These are phyloP conservation scores for Pseudorhiza aurosa DNA, from an alignment of 30 jellyfish, hydroid and myxozoan species.

Conservation along the genomic window DNA sequence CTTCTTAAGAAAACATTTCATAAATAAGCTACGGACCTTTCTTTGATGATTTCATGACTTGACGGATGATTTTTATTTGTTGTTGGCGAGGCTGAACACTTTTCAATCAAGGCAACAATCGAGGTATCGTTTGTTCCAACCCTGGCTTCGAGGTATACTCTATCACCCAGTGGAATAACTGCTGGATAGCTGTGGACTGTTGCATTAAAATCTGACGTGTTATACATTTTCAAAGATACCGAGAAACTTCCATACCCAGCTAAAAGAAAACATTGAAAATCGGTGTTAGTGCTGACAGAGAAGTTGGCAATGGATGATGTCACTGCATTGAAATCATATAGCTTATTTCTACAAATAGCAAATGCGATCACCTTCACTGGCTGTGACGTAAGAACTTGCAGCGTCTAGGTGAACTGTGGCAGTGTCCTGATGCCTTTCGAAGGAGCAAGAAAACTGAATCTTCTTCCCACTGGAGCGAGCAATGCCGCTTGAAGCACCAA, in stretches of 20 bases:
- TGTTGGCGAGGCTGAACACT: slow-evolving; percentile 55
- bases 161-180: slow-evolving; percentile 7
- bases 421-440: slow-evolving; percentile 15
- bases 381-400: slow-evolving; percentile 3
- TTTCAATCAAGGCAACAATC: slow-evolving; percentile 32
- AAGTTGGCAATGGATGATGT: neutral
- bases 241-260: slow-evolving; percentile 60
- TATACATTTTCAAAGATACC: slow-evolving; percentile 26
- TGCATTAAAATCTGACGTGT: slow-evolving; percentile 1
- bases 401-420: neutral
- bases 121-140: slow-evolving; percentile 31
- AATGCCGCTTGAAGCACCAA: slow-evolving; percentile 15
- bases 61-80: slow-evolving; percentile 19
- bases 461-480: slow-evolving; percentile 32
- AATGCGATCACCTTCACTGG: slow-evolving; percentile 31
- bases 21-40: slow-evolving; percentile 12
- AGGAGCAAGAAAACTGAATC: slow-evolving; percentile 42
- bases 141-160: slow-evolving; percentile 30
- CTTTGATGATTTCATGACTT: slow-evolving; percentile 9
- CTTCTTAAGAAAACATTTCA: too few relatives aligned
- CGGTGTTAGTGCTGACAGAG: neutral
- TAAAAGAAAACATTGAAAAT: neutral
- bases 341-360: too few relatives aligned
- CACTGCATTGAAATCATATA: too few relatives aligned
- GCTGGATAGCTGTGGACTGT: slow-evolving; percentile 25